Conservation (phyloP, 2,113 vertebrate species). For the Alethe diademata region DNA sequence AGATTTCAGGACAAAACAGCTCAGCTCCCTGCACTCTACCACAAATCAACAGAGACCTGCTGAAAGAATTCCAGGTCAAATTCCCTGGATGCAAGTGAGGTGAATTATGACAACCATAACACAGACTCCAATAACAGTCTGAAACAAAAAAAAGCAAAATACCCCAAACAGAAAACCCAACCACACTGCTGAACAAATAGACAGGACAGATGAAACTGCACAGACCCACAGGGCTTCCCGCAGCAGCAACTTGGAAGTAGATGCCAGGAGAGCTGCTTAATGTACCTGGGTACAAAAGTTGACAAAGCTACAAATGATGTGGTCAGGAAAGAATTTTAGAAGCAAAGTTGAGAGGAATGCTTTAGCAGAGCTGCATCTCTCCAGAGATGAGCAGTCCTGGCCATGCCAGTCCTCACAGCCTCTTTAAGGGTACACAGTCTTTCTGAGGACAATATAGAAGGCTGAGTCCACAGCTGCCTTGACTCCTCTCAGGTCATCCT, state of each 20-base stretch:
- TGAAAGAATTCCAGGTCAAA: background rate
- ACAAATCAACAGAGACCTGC: background rate
- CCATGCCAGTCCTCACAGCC: background rate
- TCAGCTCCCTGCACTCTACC: background rate
- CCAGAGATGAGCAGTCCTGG: background rate
- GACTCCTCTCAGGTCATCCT: background rate
- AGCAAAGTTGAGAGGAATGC: background rate
- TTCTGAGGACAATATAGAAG: background rate
- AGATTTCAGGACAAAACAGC: background rate
- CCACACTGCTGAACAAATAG: background rate
- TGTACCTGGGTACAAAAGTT: background rate
- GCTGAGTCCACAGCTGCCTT: background rate
- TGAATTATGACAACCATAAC: background rate
- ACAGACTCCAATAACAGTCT: background rate
- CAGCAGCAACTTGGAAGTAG: background rate
- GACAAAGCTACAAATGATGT: background rate
- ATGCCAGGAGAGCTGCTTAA: background rate
- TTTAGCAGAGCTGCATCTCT: background rate
- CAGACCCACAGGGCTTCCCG: background rate
- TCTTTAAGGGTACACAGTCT: background rate
- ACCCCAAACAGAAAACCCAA: background rate
- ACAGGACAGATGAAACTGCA: background rate
- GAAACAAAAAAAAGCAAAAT: background rate
- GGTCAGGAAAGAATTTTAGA: background rate
- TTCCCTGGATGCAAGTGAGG: background rate